Percentiles rank a stretch among this genome's conserved stretches.
Evolutionary conservation across 1,140 invertebrate genomes (phyloP).

Genomic region (Drosophila pachea): DNA sequence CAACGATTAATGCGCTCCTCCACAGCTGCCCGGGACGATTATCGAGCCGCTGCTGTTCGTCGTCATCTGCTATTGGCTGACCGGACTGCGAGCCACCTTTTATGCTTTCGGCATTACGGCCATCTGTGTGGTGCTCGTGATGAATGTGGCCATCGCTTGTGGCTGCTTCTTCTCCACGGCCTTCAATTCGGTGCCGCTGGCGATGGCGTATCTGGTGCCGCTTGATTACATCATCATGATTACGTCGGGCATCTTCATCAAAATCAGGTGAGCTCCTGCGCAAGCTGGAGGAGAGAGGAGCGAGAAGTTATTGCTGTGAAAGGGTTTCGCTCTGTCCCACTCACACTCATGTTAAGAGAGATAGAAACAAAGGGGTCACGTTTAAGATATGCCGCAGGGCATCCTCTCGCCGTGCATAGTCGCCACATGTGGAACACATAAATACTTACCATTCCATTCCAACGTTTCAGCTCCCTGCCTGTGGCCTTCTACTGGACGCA

Average conservation of each 20-base stretch:
- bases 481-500: conserved; percentile 89
- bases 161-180: conserved; percentile 92
- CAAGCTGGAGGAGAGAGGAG: too few species aligned
- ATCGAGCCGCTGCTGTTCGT: conserved; percentile 88
- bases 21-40: conserved; percentile 87
- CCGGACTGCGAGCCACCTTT: conserved; percentile 83
- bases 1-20: too few species aligned
- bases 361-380: too few species aligned
- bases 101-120: conserved; percentile 85
- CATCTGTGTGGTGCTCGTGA: conserved; percentile 85
- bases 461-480: conserved; percentile 85
- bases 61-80: conserved; percentile 88
- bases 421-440: too few species aligned
- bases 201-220: conserved; percentile 91
- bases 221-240: conserved; percentile 94
- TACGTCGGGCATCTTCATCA: conserved; percentile 90
- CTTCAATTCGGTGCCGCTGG: conserved; percentile 88
- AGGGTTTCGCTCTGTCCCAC: too few species aligned
- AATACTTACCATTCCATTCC: neutral
- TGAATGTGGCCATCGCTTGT: conserved; percentile 91
- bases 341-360: too few species aligned
- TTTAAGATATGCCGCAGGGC: too few species aligned
- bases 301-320: too few species aligned
- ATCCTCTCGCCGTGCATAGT: neutral
- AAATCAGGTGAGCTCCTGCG: conserved; percentile 83